Conservation (phyloP, 1,140 invertebrate species). For the Drosophila burlai region DNA sequence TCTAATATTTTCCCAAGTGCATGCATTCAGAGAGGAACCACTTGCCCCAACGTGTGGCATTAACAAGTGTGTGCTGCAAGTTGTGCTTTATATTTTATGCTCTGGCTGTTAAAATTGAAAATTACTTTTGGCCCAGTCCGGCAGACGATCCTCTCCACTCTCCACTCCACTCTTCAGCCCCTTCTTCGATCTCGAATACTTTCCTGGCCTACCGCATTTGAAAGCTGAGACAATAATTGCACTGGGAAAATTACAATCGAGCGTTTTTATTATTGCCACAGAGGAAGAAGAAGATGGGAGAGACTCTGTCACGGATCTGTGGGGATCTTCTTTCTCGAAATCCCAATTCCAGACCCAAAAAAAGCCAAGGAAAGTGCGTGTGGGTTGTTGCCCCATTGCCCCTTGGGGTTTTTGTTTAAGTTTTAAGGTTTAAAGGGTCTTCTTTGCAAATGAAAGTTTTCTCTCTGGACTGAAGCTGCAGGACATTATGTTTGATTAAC, state of each 20-base stretch:
- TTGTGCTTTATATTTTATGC: constrained; percentile 74
- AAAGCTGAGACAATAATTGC: constrained; percentile 81
- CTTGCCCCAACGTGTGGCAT: constrained; percentile 66
- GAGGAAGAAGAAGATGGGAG: neutral
- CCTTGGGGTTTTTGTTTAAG: constrained; percentile 54
- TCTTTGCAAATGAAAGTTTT: constrained; percentile 65
- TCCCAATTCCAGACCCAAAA: constrained; percentile 13
- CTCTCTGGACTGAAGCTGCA: constrained; percentile 17
- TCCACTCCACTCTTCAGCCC: neutral
- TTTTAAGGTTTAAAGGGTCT: constrained; percentile 5
- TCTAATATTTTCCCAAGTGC: neutral
- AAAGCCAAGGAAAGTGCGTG: constrained; percentile 71
- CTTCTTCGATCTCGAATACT: neutral
- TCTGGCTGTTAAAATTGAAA: constrained; percentile 80
- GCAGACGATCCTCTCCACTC: constrained; percentile 6
- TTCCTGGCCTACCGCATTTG: constrained; percentile 69
- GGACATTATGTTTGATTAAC: constrained; percentile 60
- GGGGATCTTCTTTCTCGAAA: constrained; percentile 11
- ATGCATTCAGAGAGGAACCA: constrained; percentile 21
- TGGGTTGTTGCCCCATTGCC: constrained; percentile 49
- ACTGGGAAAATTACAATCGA: constrained; percentile 79
- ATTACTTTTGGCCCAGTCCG: constrained; percentile 68
- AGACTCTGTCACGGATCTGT: constrained; percentile 49
- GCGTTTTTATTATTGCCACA: constrained; percentile 64
- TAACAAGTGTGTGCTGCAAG: constrained; percentile 62